These are phyloP conservation scores for Zaprionus africanus DNA, from an alignment of 1,140 invertebrate species.

Conservation along the genomic window DNA sequence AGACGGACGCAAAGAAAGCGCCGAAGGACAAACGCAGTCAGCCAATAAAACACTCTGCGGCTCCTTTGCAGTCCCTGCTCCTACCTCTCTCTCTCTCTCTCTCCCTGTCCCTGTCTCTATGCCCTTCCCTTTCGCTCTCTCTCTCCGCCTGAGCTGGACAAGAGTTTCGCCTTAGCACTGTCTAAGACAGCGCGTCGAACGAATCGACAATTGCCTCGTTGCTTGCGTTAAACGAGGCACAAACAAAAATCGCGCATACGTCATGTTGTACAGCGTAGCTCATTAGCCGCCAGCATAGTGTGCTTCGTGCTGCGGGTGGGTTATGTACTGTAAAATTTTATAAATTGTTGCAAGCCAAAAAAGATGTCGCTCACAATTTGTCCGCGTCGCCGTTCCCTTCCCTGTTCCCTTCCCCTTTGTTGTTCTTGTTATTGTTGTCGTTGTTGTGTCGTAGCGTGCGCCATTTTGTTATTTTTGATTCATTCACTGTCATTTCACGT, in stretches of 20 bases:
- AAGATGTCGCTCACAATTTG: conserved; percentile 45
- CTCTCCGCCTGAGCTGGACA: not conserved
- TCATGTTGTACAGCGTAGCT: conserved; percentile 58
- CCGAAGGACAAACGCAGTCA: conserved; percentile 40
- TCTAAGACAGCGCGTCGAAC: conserved; percentile 3
- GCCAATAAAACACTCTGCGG: conserved; percentile 47
- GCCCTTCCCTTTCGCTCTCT: not conserved
- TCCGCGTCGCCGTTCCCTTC: conserved; percentile 12
- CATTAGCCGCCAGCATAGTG: conserved; percentile 11
- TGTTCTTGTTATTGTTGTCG: conserved; percentile 16
- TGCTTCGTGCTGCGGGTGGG: not conserved
- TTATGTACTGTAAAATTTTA: conserved; percentile 76
- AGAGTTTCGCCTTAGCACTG: conserved; percentile 11
- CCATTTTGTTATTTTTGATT: conserved; percentile 69
- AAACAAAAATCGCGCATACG: conserved; percentile 75
- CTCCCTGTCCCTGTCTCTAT: not conserved
- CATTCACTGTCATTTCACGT: conserved; percentile 58
- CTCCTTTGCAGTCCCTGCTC: not conserved
- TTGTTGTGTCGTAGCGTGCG: conserved; percentile 33
- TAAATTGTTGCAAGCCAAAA: conserved; percentile 57
- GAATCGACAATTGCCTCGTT: not conserved
- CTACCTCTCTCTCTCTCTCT: conserved; percentile 2
- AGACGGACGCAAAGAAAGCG: conserved; percentile 25
- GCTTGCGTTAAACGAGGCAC: conserved; percentile 60
- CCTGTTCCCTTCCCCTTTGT: too few relatives aligned